These are phyloP conservation scores for Dryomyza anilis DNA, from an alignment of 2,888 invertebrate species.

Conservation along the genomic window DNA sequence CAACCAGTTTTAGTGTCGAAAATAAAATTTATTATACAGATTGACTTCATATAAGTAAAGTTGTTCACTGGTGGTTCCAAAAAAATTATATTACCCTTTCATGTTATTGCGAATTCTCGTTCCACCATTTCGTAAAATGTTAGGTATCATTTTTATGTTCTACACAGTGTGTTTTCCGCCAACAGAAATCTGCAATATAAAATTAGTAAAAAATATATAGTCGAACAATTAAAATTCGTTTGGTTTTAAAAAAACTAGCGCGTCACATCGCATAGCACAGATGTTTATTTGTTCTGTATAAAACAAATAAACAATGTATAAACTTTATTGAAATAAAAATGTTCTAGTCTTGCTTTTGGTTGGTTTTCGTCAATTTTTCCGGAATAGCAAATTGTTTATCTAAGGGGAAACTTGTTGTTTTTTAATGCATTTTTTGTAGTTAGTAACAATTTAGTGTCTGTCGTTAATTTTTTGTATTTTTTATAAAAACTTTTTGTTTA, in stretches of 20 bases:
- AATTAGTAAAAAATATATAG: no score
- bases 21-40: no score
- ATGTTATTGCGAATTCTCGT: background rate
- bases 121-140: background rate
- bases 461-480: background rate
- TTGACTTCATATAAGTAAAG: no score
- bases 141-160: background rate
- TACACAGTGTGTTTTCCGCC: no score
- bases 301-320: conserved; percentile 14
- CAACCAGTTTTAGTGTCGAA: no score
- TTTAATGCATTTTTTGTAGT: conserved; percentile 16
- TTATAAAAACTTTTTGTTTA: conserved; percentile 18
- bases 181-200: no score
- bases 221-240: no score
- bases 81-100: background rate
- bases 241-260: conserved; percentile 2
- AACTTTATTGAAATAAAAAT: background rate
- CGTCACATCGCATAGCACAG: no score
- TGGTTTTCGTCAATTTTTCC: conserved; percentile 8
- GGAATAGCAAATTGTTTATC: conserved; percentile 16
- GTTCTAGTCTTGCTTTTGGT: conserved; percentile 7
- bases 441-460: conserved; percentile 28
- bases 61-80: background rate
- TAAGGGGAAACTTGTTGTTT: conserved; percentile 9
- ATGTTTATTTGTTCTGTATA: conserved; percentile 19